These are phyloP conservation scores for Crossocerus cetratus DNA, from an alignment of 2,888 invertebrate species.

Conservation along the genomic window DNA sequence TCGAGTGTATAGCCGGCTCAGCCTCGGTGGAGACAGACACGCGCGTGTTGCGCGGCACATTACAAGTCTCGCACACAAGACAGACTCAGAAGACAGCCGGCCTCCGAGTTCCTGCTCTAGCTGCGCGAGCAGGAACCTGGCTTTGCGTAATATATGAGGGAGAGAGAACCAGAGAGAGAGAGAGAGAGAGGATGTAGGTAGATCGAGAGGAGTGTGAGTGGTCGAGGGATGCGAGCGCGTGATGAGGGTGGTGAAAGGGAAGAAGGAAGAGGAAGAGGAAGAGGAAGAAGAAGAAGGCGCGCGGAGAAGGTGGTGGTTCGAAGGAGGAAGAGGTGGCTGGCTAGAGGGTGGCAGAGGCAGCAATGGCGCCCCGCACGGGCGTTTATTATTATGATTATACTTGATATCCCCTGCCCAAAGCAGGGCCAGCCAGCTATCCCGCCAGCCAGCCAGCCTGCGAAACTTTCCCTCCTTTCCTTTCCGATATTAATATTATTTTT, in stretches of 20 bases:
- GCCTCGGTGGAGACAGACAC: conserved; percentile 32
- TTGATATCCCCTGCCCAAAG: conserved; percentile 76
- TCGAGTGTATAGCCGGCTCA: conserved; percentile 68
- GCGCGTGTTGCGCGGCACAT: conserved; percentile 42
- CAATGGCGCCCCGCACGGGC: conserved; percentile 75
- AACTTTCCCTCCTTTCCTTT: conserved; percentile 76
- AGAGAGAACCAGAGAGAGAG: too few relatives aligned
- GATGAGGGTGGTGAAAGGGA: conserved; percentile 58
- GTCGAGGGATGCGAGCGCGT: conserved; percentile 46
- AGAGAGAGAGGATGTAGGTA: conserved; percentile 37
- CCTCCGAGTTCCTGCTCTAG: too few relatives aligned
- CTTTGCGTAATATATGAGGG: conserved; percentile 57
- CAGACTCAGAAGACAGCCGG: conserved; percentile 32
- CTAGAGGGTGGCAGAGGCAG: conserved; percentile 66
- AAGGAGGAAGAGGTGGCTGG: conserved; percentile 45
- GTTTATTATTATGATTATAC: conserved; percentile 76
- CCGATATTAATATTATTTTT: conserved; percentile 77
- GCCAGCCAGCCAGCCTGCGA: conserved; percentile 66
- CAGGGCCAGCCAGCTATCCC: conserved; percentile 68
- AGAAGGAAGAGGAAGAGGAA: conserved; percentile 43
- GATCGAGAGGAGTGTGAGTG: conserved; percentile 40
- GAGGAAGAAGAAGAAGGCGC: conserved; percentile 16
- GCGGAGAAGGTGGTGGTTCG: conserved; percentile 22
- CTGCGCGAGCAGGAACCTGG: background rate
- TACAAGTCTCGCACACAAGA: conserved; percentile 14